A percentile compares a stretch with the other conserved stretches of the same genome.
Conservation (phyloP, 2,797 vertebrate species). For the Coluber constrictor region DNA sequence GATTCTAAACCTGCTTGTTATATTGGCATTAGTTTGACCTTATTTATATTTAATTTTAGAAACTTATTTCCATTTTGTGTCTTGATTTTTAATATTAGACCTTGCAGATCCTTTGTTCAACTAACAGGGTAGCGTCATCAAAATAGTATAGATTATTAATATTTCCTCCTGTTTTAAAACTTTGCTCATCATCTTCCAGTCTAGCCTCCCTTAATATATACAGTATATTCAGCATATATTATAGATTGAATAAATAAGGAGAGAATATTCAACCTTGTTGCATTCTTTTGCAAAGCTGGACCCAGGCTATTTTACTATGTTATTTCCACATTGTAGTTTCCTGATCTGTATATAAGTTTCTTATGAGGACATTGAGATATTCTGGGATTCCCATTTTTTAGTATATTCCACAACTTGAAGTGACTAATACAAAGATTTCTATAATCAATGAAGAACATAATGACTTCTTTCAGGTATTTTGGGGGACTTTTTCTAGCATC, state of each 20-base stretch:
- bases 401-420: not conserved
- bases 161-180: not conserved
- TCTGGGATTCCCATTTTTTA: not conserved
- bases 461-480: not conserved
- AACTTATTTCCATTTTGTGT: not conserved
- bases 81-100: not conserved
- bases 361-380: not conserved
- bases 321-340: not conserved
- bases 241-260: not conserved
- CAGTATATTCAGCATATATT: not conserved
- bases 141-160: not conserved
- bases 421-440: not conserved
- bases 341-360: not conserved
- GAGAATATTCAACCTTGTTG: not conserved
- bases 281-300: not conserved
- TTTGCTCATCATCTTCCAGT: not conserved
- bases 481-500: not conserved
- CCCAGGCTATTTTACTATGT: not conserved
- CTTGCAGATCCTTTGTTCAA: not conserved
- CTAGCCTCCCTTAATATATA: not conserved
- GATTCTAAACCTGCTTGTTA: not conserved
- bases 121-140: not conserved
- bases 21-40: not conserved
- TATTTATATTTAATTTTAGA: not conserved
- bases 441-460: not conserved